These are phyloP conservation scores for Setipinna tenuifilis DNA, from an alignment of 2,797 vertebrate species.

Conservation along the genomic window DNA sequence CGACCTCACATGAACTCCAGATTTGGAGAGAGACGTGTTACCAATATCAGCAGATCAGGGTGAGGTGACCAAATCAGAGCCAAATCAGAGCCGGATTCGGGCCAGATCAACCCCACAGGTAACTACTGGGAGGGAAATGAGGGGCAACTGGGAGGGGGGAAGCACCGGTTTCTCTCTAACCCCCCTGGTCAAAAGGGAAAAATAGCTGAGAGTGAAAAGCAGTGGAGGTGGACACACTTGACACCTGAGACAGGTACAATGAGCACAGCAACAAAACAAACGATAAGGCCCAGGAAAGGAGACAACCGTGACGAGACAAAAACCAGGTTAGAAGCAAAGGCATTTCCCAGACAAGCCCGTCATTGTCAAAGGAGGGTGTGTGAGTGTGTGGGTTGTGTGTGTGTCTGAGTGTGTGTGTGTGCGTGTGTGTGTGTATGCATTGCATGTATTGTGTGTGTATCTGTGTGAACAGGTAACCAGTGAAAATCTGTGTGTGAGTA, in stretches of 20 bases:
- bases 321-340: not conserved
- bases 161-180: not conserved
- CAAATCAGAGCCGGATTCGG: too few relatives aligned
- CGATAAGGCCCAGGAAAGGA: not conserved
- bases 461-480: too few relatives aligned
- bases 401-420: not conserved
- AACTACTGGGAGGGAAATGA: too few relatives aligned
- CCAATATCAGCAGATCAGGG: too few relatives aligned
- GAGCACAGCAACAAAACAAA: not conserved
- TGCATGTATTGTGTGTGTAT: not conserved
- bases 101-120: too few relatives aligned
- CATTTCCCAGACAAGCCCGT: not conserved
- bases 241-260: not conserved
- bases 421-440: not conserved
- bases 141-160: not conserved
- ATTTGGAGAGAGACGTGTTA: too few relatives aligned
- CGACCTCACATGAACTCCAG: too few relatives aligned
- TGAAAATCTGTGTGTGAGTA: too few relatives aligned
- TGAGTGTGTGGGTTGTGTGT: constrained; percentile 16
- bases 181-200: not conserved
- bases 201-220: not conserved
- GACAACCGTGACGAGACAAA: not conserved
- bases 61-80: too few relatives aligned
- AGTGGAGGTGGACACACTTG: not conserved
- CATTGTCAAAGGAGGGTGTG: constrained; percentile 11